Evolutionary conservation across 2,113 vertebrate species (phyloP).

Genomic region (Nycticebus coucang): DNA sequence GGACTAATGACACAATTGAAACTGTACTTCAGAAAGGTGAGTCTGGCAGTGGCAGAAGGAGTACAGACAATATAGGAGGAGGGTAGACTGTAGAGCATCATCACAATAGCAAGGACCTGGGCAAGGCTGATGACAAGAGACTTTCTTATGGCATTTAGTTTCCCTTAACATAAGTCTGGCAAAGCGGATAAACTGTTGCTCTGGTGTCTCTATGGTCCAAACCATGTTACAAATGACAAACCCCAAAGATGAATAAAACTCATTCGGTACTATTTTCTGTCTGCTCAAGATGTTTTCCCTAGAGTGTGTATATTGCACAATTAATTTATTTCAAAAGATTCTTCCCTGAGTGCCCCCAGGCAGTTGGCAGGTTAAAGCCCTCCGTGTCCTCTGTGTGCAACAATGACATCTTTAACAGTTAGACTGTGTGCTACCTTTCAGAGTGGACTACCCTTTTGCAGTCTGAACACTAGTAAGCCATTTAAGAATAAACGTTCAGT

Average conservation of each 20-base stretch:
- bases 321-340: constrained; percentile 50
- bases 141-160: neutral
- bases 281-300: neutral
- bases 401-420: constrained; percentile 39
- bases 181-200: constrained; percentile 40
- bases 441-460: constrained; percentile 31
- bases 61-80: neutral
- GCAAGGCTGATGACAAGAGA: neutral
- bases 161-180: constrained; percentile 1
- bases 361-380: constrained; percentile 42
- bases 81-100: neutral
- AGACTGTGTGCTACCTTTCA: constrained; percentile 49
- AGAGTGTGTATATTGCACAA: neutral
- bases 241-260: neutral
- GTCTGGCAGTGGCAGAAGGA: neutral
- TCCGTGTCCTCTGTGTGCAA: neutral
- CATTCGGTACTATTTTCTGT: constrained; percentile 38
- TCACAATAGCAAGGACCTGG: neutral
- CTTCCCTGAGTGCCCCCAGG: neutral
- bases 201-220: neutral
- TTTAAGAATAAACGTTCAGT: constrained; percentile 61
- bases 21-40: constrained; percentile 9
- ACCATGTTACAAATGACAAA: constrained; percentile 39
- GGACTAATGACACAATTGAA: neutral
- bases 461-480: constrained; percentile 50